Base-by-base conservation (phyloP, 2,797 vertebrate species). In the Lepus oiostolus region DNA sequence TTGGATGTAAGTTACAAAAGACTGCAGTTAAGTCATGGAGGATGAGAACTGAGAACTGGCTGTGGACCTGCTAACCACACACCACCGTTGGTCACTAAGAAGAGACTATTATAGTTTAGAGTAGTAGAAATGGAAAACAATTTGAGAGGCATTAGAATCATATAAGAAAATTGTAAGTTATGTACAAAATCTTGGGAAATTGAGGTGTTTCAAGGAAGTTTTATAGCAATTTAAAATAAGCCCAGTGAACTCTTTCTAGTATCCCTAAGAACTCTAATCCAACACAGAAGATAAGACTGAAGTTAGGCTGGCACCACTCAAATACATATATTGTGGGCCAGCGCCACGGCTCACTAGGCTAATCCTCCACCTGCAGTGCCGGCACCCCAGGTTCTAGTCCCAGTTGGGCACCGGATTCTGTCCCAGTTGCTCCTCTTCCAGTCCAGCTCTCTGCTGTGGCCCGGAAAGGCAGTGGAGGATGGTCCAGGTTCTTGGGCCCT, bases 221-320 rank as follows among this genome's bases (percentile, higher is more conserved):
- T 60, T 77, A 70, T 0, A 75, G 28, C 11, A 63, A 35, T 74
- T 96, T 95, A 80, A 80, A 84, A 81, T 22, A 85, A 85, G 79
- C 58, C 47, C 30, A 88, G 50, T 67, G n/a, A 63, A 50, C 32
- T 92, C 50, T 67, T 71, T 52, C 54, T 35, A n/a, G 26, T 10
- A 11, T n/a, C 70, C 19, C 50, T 72, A 71, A 82, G 62, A 86
- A 79, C 12, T 58, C 71, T 28, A 58, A 30, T 4, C 38, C 12
- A 50, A 79, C 4, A 7, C 32, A 14, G n/a, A 71, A 83, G 28
- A 35, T n/a, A 50, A 24, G 19, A 47, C 26, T 47, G 4, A 75
- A 63, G 26, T 62, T 42, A 50, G 67, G 22, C 22, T 0, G 4
- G 42, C 35, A 35, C 35, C 35, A n/a, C n/a, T n/a, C n/a, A n/a